Evolutionary conservation across 2,888 invertebrate species (phyloP).

Genomic region (Macrosiphum euphorbiae): DNA sequence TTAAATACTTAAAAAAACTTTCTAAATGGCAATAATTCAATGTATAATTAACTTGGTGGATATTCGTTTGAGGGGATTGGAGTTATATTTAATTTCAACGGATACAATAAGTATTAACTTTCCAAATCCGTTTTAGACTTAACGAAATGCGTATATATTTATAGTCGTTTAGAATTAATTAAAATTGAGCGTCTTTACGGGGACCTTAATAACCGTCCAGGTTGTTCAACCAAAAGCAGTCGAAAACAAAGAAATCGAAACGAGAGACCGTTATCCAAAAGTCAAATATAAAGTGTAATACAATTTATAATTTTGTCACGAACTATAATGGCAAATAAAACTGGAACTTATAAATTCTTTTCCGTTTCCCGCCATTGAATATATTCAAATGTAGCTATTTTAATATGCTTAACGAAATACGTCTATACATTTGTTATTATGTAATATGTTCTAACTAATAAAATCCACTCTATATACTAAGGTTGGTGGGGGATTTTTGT

Average conservation of each 20-base stretch:
- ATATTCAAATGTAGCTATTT: slow-evolving; percentile 24
- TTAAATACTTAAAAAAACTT: slow-evolving; percentile 6
- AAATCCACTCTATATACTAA: background rate
- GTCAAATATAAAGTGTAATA: background rate
- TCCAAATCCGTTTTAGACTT: slow-evolving; percentile 14
- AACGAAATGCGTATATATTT: background rate
- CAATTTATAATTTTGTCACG: slow-evolving; percentile 47
- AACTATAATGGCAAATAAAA: slow-evolving; percentile 24
- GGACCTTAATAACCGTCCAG: background rate
- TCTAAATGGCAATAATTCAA: slow-evolving; percentile 11
- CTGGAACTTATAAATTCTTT: slow-evolving; percentile 13
- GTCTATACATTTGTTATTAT: background rate
- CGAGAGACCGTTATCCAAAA: background rate
- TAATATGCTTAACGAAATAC: background rate
- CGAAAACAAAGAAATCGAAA: slow-evolving; percentile 41
- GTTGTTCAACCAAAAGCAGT: slow-evolving; percentile 32
- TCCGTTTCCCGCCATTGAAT: background rate
- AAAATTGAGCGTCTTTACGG: slow-evolving; percentile 13
- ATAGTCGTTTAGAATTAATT: slow-evolving; percentile 44
- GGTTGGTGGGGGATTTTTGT: background rate
- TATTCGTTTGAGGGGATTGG: background rate
- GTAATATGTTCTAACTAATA: background rate
- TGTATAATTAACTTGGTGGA: background rate
- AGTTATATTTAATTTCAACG: slow-evolving; percentile 32
- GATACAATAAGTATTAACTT: slow-evolving; percentile 16